Conservation (phyloP, 1,140 invertebrate genomes). For the Ips typographus region DNA sequence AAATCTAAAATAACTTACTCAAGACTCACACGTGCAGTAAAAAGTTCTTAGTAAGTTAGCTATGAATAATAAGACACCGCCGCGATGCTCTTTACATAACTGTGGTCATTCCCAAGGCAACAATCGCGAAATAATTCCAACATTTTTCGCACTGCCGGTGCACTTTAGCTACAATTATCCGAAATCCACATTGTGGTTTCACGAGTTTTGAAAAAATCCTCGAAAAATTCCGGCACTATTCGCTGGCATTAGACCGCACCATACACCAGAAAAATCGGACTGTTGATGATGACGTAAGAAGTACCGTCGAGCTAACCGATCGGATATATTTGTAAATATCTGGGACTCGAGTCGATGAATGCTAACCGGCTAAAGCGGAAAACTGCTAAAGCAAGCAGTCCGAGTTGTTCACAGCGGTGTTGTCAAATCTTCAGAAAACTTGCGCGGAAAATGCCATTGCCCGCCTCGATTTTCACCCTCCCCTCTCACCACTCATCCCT, state of each 20-base stretch:
- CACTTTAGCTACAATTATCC: conserved; percentile 7
- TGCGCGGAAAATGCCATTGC: conserved; percentile 32
- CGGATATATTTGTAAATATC: conserved; percentile 39
- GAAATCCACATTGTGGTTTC: conserved; percentile 24
- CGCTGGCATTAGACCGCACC: conserved; percentile 21
- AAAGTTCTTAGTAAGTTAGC: conserved; percentile 28
- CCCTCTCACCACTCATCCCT: conserved; percentile 14
- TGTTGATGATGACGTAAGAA: conserved; percentile 32
- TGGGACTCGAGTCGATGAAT: conserved; percentile 36
- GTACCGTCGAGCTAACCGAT: conserved; percentile 34
- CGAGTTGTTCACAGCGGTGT: conserved; percentile 26
- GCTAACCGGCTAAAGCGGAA: conserved; percentile 32
- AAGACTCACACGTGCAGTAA: conserved; percentile 26
- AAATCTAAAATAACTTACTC: conserved; percentile 30
- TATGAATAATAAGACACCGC: conserved; percentile 25
- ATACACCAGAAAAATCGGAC: conserved; percentile 27
- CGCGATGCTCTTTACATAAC: conserved; percentile 28
- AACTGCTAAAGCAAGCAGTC: conserved; percentile 28
- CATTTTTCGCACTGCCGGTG: conserved; percentile 13
- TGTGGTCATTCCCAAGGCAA: conserved; percentile 15
- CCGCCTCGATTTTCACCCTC: conserved; percentile 16
- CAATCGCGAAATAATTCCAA: conserved; percentile 21
- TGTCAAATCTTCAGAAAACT: conserved; percentile 32
- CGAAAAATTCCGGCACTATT: conserved; percentile 17
- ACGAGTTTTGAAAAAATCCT: conserved; percentile 7